Percentiles rank a stretch among this genome's conserved stretches.
Conservation (phyloP, 1,140 invertebrate species). For the Panonychus citri region DNA sequence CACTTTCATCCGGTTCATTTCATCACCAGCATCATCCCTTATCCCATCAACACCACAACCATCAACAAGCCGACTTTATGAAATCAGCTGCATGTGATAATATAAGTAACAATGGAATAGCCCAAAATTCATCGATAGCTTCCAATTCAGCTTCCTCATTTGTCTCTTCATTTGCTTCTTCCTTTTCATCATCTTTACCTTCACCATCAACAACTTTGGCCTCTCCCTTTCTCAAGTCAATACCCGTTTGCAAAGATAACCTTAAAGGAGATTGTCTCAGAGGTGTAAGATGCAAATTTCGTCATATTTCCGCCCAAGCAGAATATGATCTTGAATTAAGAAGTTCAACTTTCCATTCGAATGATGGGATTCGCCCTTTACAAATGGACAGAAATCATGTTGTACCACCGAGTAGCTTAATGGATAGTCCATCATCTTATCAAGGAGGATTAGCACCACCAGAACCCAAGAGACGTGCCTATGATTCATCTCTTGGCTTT, state of each 20-base stretch:
- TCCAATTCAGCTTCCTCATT: no score
- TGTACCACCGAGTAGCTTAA: background rate
- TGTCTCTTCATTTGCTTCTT: no score
- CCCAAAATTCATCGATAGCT: background rate
- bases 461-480: slow-evolving; percentile 15
- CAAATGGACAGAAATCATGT: background rate
- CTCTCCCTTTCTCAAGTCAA: slow-evolving; percentile 16
- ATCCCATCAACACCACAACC: no score
- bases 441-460: slow-evolving; percentile 1
- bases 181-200: no score
- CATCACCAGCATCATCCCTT: background rate
- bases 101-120: background rate
- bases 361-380: background rate
- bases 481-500: background rate
- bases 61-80: no score
- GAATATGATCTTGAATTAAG: slow-evolving; percentile 3
- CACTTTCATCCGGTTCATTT: background rate
- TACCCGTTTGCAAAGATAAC: slow-evolving; percentile 48
- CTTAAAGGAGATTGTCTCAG: slow-evolving; percentile 43
- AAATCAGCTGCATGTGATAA: background rate
- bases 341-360: background rate
- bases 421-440: background rate
- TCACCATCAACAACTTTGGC: no score
- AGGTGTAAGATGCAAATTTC: slow-evolving; percentile 30
- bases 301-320: slow-evolving; percentile 25